These are phyloP conservation scores for Marasmarcha lunaedactyla DNA, from an alignment of 2,888 invertebrate species.

Conservation along the genomic window DNA sequence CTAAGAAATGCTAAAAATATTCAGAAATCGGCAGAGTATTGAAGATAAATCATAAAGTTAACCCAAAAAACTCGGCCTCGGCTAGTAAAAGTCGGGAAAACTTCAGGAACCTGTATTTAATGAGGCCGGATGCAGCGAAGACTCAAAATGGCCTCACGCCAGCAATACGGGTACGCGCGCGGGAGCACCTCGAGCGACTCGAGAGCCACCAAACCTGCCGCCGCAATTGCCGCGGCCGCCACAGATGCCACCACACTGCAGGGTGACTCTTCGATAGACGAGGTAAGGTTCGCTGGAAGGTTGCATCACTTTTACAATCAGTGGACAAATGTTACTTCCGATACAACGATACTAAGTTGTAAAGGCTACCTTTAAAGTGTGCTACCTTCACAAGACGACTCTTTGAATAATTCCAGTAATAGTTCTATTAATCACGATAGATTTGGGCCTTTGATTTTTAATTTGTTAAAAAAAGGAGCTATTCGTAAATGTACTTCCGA, in stretches of 20 bases:
- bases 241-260: no score
- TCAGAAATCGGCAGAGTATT: no score
- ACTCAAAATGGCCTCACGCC: neutral
- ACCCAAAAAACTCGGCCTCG: neutral
- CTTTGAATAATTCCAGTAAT: neutral
- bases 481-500: no score
- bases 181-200: neutral
- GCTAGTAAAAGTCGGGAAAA: neutral
- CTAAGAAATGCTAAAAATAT: no score
- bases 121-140: neutral
- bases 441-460: neutral
- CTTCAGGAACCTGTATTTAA: neutral
- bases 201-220: no score
- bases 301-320: no score
- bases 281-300: no score
- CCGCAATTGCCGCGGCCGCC: no score
- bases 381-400: neutral
- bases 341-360: no score
- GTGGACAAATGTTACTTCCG: no score
- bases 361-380: no score
- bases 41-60: neutral
- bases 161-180: neutral
- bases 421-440: neutral
- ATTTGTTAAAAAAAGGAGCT: neutral
- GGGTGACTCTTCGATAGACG: no score